Base-by-base conservation (phyloP, 2,797 vertebrate species). In the Danio kyathit region DNA sequence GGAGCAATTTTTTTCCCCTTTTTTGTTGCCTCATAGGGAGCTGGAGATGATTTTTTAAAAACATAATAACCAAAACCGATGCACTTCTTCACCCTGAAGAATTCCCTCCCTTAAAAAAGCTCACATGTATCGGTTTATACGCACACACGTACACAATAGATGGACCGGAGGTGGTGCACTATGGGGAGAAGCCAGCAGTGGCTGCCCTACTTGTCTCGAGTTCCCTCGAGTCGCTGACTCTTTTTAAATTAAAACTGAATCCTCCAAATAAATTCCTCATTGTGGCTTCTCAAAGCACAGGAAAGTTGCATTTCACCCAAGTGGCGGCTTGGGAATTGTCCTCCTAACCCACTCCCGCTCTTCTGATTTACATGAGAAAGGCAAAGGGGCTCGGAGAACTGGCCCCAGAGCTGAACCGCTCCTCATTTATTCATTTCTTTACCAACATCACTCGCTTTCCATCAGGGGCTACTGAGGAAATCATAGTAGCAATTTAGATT, bases 301-400 rank as follows among this genome's bases (percentile, higher is more conserved):
- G 89, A 92, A 94, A 95, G 93, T 94, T 94, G 94, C 92, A 94
- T 96, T 96, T 96, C 92, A 91, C 91, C 93, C 94, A 95, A 96
- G 93, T 92, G 94, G 92, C 77, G 92, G 89, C 94, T 91, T 87
- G 95, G 95, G 96, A 96, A 95, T 96, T 95, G 94, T 90, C 88
- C 91, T 87, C 49, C 86, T 90, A 89, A 91, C 88, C 90, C 84
- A 88, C 83, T 89, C 87, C 88, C 83, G 84, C 88, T 94, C 91
- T 88, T 92, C 92, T 94, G 95, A 96, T 97, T 97, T 97, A 95
- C 96, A 96, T 97, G 95, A 96, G 96, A 96, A 97, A 97, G 92
- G 95, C 93, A 46, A 5, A 65, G 91, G 91, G 90, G 89, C 90
- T 89, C 83, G 86, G 89, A 89, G 89, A 92, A 83, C 82, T 74